Evolutionary conservation across 2,888 invertebrate species (phyloP).

Genomic region (Ommatoiulus sabulosus): DNA sequence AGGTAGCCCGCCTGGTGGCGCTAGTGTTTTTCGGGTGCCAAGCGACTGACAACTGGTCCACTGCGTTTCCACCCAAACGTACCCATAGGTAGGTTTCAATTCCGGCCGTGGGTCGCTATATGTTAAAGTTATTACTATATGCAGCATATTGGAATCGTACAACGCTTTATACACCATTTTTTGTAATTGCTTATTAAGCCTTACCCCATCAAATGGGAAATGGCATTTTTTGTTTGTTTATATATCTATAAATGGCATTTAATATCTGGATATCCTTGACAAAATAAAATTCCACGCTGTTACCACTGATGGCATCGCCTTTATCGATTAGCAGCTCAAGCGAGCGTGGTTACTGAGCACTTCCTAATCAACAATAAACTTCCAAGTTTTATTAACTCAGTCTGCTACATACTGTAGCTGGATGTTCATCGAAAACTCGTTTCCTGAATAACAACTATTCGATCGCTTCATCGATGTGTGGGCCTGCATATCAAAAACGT

Average conservation of each 20-base stretch:
- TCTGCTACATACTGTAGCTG: not conserved
- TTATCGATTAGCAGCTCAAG: not conserved
- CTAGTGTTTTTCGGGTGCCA: too few relatives aligned
- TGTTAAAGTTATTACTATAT: not conserved
- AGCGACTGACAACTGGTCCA: too few relatives aligned
- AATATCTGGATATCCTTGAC: not conserved
- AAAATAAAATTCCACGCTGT: not conserved
- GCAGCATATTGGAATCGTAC: not conserved
- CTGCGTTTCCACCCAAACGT: too few relatives aligned
- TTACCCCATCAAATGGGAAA: not conserved
- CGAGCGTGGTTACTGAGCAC: not conserved
- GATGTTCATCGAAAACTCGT: conserved; percentile 32
- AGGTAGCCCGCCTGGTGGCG: too few relatives aligned
- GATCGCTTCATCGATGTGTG: conserved; percentile 34
- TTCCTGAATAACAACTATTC: not conserved
- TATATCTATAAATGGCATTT: not conserved
- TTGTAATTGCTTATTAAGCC: not conserved
- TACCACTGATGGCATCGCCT: not conserved
- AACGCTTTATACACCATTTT: not conserved
- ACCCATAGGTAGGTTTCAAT: too few relatives aligned
- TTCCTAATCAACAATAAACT: conserved; percentile 43
- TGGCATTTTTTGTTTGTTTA: not conserved
- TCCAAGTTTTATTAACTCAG: conserved; percentile 14
- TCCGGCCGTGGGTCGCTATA: too few relatives aligned
- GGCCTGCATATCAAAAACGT: conserved; percentile 4